Percentiles rank a stretch among this genome's conserved stretches.
Evolutionary conservation across 2,888 invertebrate genomes (phyloP).

Genomic region (Ormyrus rosae): DNA sequence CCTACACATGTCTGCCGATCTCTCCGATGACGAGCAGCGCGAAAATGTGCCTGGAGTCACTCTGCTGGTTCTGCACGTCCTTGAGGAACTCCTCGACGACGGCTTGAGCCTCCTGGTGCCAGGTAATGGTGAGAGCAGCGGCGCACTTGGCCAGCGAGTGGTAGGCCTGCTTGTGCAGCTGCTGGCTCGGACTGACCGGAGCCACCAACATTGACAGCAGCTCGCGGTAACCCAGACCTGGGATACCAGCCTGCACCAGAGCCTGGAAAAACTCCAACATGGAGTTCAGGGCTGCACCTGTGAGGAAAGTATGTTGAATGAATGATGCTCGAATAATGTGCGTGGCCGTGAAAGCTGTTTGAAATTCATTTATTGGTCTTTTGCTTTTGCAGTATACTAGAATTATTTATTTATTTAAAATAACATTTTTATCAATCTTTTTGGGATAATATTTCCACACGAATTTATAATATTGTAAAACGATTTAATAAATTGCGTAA

Average conservation of each 20-base stretch:
- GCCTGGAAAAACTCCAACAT: constrained; percentile 95
- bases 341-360: no score
- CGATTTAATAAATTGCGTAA: no score
- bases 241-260: constrained; percentile 89
- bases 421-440: no score
- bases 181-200: constrained; percentile 78
- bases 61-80: constrained; percentile 83
- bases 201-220: constrained; percentile 86
- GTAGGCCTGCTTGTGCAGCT: constrained; percentile 86
- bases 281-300: constrained; percentile 92
- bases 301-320: neutral
- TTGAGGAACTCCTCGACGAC: constrained; percentile 83
- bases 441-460: no score
- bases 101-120: constrained; percentile 83
- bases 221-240: constrained; percentile 88
- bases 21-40: constrained; percentile 96
- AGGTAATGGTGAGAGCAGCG: constrained; percentile 92
- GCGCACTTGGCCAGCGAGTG: constrained; percentile 98
- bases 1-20: constrained; percentile 95
- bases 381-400: no score
- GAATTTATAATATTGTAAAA: no score
- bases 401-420: no score
- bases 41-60: constrained; percentile 92
- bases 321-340: no score
- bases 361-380: no score